A percentile compares a stretch with the other conserved stretches of the same genome.
Evolutionary conservation across 37 sponge, comb jelly and placozoan genomes (phyloP).

Genomic region (Spongilla lacustris): DNA sequence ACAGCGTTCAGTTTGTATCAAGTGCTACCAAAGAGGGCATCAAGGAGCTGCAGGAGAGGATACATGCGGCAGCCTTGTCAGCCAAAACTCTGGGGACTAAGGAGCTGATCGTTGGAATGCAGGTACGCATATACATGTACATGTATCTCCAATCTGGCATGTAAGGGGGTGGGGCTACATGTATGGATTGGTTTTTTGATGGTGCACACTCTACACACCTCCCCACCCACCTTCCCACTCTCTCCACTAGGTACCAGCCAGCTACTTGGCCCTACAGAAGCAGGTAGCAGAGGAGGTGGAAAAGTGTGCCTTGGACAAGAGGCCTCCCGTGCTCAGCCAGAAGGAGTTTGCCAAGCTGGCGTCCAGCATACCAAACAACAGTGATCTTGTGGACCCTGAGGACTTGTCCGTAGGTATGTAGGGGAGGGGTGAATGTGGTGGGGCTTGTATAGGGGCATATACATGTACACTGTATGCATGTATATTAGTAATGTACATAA

Average conservation of each 20-base stretch:
- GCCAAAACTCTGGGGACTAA: constrained; percentile 79
- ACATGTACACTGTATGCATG: no score
- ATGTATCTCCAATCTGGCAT: no score
- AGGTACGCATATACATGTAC: no score
- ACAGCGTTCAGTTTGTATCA: constrained; percentile 68
- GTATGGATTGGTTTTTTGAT: no score
- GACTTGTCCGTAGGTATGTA: constrained; percentile 45
- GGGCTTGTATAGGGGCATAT: no score
- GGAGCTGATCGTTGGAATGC: constrained; percentile 81
- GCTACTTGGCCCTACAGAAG: constrained; percentile 68
- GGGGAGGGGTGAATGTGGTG: no score
- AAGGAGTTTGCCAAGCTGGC: constrained; percentile 55
- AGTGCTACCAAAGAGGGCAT: constrained; percentile 74
- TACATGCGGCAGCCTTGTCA: constrained; percentile 65
- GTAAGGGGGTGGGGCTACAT: no score
- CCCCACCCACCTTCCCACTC: neutral
- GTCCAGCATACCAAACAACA: constrained; percentile 1
- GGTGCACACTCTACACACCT: no score
- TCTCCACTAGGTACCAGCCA: constrained; percentile 51
- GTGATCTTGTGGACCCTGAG: constrained; percentile 45
- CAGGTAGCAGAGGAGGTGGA: constrained; percentile 47
- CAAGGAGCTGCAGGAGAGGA: constrained; percentile 60
- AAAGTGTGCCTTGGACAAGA: constrained; percentile 4
- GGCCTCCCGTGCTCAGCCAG: constrained; percentile 53
- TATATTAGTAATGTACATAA: no score